Conservation (phyloP, 2,113 vertebrate genomes). For the Paramisgurnus dabryanus region DNA sequence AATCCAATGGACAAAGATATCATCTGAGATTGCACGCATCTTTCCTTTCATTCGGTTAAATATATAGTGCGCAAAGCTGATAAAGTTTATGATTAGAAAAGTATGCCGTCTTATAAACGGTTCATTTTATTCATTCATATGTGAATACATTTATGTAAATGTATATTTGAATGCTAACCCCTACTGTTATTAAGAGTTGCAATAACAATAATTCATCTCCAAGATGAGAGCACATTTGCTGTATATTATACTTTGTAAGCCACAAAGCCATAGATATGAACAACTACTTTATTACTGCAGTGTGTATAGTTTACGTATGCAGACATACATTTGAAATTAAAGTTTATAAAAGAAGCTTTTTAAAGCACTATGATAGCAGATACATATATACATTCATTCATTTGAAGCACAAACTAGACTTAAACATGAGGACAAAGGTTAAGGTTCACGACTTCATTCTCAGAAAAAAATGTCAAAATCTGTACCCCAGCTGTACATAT, state of each 20-base stretch:
- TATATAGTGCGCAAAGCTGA: not conserved
- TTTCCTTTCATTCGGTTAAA: not conserved
- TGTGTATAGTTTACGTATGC: not conserved
- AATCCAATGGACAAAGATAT: slow-evolving; percentile 12
- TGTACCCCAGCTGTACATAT: too few relatives aligned
- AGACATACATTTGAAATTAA: not conserved
- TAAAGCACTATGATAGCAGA: not conserved
- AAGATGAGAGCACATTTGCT: not conserved
- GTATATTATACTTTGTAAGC: not conserved
- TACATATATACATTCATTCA: not conserved
- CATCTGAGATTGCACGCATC: not conserved
- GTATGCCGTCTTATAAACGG: not conserved
- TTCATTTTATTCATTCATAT: too few relatives aligned
- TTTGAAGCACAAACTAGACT: not conserved
- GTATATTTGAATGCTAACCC: not conserved
- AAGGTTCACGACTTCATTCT: too few relatives aligned
- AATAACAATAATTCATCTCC: not conserved
- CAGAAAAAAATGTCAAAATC: too few relatives aligned
- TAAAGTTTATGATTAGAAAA: not conserved
- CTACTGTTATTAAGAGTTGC: not conserved
- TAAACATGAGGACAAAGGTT: not conserved
- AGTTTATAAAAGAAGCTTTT: not conserved
- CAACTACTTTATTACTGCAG: slow-evolving; percentile 23
- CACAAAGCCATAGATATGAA: slow-evolving; percentile 3
- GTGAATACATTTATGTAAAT: not conserved